Percentiles rank a stretch among this genome's conserved stretches.
Conservation (phyloP, 1,140 invertebrate genomes). For the Drosophila equinoxialis region DNA sequence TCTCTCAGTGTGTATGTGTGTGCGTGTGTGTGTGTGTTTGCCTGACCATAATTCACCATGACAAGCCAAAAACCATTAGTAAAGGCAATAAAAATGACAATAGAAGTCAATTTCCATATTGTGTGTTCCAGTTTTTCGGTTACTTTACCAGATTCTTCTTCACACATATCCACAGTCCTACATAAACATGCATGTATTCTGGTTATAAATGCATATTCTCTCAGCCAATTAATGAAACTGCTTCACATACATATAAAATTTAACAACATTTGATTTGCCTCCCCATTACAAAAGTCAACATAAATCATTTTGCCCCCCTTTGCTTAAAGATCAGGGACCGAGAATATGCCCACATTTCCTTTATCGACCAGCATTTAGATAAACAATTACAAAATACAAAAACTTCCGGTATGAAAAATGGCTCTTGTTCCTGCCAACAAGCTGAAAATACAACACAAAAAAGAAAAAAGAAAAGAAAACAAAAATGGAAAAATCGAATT, state of each 20-base stretch:
- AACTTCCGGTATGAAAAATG: conserved; percentile 31
- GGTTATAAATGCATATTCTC: conserved; percentile 44
- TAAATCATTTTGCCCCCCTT: conserved; percentile 60
- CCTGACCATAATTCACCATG: conserved; percentile 70
- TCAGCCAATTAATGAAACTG: conserved; percentile 54
- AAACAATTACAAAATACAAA: conserved; percentile 30
- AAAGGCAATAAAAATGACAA: conserved; percentile 80
- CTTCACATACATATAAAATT: conserved; percentile 46
- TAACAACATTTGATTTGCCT: conserved; percentile 38
- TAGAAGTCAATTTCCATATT: conserved; percentile 80
- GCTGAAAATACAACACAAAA: background rate
- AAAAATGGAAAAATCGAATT: conserved; percentile 22
- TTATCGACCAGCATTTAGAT: conserved; percentile 25
- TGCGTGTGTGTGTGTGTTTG: conserved; percentile 50
- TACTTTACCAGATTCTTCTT: conserved; percentile 25
- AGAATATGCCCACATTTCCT: background rate
- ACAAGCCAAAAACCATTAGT: conserved; percentile 79
- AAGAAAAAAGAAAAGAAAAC: background rate
- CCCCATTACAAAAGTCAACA: conserved; percentile 62
- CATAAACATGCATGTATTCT: conserved; percentile 12
- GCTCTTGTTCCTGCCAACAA: conserved; percentile 2
- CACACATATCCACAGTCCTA: background rate
- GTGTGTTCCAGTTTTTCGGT: conserved; percentile 62
- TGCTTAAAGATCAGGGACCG: conserved; percentile 25
- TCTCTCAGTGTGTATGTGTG: conserved; percentile 25